Conservation (phyloP, 2,113 vertebrate genomes). For the Dasyurus viverrinus region DNA sequence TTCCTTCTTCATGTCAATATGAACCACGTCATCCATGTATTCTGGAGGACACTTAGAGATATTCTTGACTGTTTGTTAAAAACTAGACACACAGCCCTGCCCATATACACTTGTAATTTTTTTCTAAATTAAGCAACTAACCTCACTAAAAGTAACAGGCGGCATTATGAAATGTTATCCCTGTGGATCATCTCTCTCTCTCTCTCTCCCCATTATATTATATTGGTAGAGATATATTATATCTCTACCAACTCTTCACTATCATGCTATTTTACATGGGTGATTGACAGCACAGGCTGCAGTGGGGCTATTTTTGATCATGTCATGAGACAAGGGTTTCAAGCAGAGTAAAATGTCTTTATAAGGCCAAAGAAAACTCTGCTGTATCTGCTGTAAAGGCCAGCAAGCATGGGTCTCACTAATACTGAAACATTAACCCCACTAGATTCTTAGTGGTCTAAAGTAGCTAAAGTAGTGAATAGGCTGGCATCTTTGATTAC, state of each 20-base stretch:
- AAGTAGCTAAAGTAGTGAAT: constrained; percentile 38
- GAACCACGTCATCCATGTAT: constrained; percentile 60
- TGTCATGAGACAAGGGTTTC: constrained; percentile 90
- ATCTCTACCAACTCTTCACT: constrained; percentile 63
- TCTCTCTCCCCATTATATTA: constrained; percentile 75
- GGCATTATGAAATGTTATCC: constrained; percentile 82
- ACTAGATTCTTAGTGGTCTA: constrained; percentile 64
- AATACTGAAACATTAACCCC: constrained; percentile 73
- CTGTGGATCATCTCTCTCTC: constrained; percentile 73
- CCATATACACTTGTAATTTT: constrained; percentile 71
- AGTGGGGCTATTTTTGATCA: constrained; percentile 93
- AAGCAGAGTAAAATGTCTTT: constrained; percentile 87
- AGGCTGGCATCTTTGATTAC: constrained; percentile 13
- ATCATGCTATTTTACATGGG: constrained; percentile 81
- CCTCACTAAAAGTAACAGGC: constrained; percentile 79
- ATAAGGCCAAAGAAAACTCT: constrained; percentile 88
- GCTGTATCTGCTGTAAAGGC: constrained; percentile 87
- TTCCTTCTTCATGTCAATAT: constrained; percentile 64
- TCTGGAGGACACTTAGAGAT: constrained; percentile 71
- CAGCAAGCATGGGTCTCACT: constrained; percentile 74
- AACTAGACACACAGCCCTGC: constrained; percentile 66
- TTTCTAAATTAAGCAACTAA: constrained; percentile 78
- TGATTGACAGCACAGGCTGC: constrained; percentile 96
- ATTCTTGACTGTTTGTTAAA: constrained; percentile 70
- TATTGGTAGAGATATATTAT: too few relatives aligned